These are phyloP conservation scores for Serrognathus titanus DNA, from an alignment of 2,888 invertebrate species.

Conservation along the genomic window DNA sequence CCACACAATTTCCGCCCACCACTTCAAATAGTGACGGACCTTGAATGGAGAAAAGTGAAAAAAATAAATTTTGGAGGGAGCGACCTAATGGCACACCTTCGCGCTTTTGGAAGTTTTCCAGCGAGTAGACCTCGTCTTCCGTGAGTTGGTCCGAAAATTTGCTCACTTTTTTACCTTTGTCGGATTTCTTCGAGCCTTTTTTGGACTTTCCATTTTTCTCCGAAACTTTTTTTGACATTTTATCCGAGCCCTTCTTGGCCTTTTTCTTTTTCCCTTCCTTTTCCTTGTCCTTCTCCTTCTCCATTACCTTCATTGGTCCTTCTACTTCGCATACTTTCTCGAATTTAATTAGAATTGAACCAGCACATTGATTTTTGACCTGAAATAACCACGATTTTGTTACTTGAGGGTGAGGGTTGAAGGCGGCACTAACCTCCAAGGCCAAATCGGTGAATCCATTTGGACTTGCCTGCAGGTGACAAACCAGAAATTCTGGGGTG, in stretches of 20 bases:
- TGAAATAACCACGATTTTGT: constrained; percentile 4
- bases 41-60: constrained; percentile 1
- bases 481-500: constrained; percentile 27
- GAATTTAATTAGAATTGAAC: constrained; percentile 21
- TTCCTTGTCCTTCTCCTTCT: constrained; percentile 1
- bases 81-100: constrained; percentile 8
- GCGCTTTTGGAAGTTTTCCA: constrained; percentile 22
- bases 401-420: not conserved
- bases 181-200: not conserved
- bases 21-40: constrained; percentile 23
- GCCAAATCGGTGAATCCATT: constrained; percentile 22
- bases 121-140: constrained; percentile 27
- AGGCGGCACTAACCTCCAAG: constrained; percentile 22
- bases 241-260: not conserved
- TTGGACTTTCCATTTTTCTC: constrained; percentile 6
- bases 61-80: not conserved
- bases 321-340: constrained; percentile 30
- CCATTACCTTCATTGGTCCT: constrained; percentile 22
- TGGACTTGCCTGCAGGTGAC: constrained; percentile 21
- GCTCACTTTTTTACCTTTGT: constrained; percentile 14
- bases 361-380: constrained; percentile 24
- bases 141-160: constrained; percentile 27
- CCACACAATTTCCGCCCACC: constrained; percentile 6
- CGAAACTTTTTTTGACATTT: not conserved
- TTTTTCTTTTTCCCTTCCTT: constrained; percentile 5